A percentile compares a stretch with the other conserved stretches of the same genome.
Conservation (phyloP, 2,797 vertebrate species). For the Hemibagrus guttatus region DNA sequence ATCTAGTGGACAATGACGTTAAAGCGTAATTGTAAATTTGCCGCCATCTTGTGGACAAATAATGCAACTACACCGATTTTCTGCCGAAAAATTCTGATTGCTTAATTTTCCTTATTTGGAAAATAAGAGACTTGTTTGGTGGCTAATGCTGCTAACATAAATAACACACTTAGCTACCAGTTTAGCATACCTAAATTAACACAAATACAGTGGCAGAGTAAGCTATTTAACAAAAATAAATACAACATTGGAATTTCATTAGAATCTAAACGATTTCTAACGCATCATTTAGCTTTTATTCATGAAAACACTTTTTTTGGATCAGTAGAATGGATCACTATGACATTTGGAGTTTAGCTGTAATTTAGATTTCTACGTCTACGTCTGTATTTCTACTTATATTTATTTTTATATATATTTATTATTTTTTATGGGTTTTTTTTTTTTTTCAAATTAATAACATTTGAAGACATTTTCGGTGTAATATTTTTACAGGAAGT, state of each 20-base stretch:
- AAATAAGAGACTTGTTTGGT: too few species aligned
- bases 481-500: not conserved
- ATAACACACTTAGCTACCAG: not conserved
- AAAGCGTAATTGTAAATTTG: not conserved
- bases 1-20: slow-evolving; percentile 29
- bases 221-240: not conserved
- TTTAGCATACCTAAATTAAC: not conserved
- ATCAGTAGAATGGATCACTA: not conserved
- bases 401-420: too few species aligned
- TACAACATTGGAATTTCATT: not conserved
- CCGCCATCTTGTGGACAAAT: slow-evolving; percentile 45
- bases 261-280: not conserved
- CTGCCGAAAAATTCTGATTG: not conserved
- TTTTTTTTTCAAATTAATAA: too few species aligned
- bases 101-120: not conserved
- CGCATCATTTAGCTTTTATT: not conserved
- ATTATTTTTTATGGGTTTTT: too few species aligned
- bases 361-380: not conserved
- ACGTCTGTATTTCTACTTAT: too few species aligned
- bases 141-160: not conserved
- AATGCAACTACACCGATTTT: not conserved
- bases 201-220: not conserved
- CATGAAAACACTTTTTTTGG: not conserved
- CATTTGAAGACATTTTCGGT: not conserved
- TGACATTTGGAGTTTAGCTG: not conserved